Percentiles rank a stretch among this genome's conserved stretches.
Conservation (phyloP, 2,113 vertebrate species). For the Xiphophorus hellerii region DNA sequence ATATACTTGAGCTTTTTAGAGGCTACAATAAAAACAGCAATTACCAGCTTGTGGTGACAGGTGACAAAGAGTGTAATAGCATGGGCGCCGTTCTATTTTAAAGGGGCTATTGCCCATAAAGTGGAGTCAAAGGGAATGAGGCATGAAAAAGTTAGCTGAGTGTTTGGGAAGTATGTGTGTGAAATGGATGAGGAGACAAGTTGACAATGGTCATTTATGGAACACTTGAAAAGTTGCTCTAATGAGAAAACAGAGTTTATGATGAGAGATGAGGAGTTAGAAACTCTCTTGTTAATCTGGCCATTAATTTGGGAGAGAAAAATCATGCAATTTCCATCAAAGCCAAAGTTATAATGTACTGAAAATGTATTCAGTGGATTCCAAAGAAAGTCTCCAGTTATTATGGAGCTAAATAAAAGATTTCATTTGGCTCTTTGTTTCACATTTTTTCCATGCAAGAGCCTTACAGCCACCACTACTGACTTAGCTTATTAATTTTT, state of each 20-base stretch:
- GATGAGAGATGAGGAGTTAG: slow-evolving; percentile 28
- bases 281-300: slow-evolving; percentile 26
- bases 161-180: slow-evolving; percentile 39
- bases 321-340: slow-evolving; percentile 37
- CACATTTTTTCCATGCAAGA: slow-evolving; percentile 49
- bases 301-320: slow-evolving; percentile 38
- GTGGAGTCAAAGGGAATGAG: slow-evolving; percentile 64
- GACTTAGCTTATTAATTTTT: slow-evolving; percentile 62
- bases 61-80: slow-evolving; percentile 63
- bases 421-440: slow-evolving; percentile 68
- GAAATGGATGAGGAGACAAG: slow-evolving; percentile 48
- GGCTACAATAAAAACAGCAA: slow-evolving; percentile 70
- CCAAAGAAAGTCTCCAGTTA: slow-evolving; percentile 45
- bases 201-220: slow-evolving; percentile 50
- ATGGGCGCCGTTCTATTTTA: slow-evolving; percentile 58
- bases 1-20: slow-evolving; percentile 66
- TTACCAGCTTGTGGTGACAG: slow-evolving; percentile 65
- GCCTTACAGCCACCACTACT: slow-evolving; percentile 48
- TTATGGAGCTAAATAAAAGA: slow-evolving; percentile 59
- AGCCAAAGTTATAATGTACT: slow-evolving; percentile 31
- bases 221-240: slow-evolving; percentile 39
- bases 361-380: slow-evolving; percentile 57
- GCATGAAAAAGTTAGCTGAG: slow-evolving; percentile 61
- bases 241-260: slow-evolving; percentile 49
- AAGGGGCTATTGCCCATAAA: slow-evolving; percentile 60